These are phyloP conservation scores for Siphamia tubifer DNA, from an alignment of 2,113 vertebrate species.

Conservation along the genomic window DNA sequence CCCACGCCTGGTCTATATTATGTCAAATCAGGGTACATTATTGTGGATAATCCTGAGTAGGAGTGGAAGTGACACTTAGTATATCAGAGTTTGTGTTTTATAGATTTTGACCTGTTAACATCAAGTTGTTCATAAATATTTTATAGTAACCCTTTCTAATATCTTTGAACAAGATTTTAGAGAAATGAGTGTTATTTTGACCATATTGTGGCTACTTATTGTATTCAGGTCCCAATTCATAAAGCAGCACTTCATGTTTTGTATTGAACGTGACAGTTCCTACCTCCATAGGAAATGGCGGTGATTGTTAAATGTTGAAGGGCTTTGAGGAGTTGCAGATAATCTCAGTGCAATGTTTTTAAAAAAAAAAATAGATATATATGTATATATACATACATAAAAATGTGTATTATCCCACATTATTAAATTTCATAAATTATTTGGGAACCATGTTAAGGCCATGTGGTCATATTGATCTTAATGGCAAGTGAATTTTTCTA, in stretches of 20 bases:
- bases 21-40: constrained; percentile 59
- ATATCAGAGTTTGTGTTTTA: constrained; percentile 20
- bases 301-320: constrained; percentile 63
- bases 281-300: constrained; percentile 67
- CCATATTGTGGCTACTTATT: background rate
- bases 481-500: constrained; percentile 64
- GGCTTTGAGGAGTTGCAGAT: constrained; percentile 50
- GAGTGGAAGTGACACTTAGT: constrained; percentile 13
- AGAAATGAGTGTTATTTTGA: too few relatives aligned
- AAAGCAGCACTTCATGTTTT: constrained; percentile 33
- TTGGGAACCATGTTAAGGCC: constrained; percentile 69
- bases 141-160: too few relatives aligned
- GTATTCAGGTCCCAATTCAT: constrained; percentile 24
- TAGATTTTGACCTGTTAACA: constrained; percentile 8
- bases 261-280: constrained; percentile 47
- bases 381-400: too few relatives aligned
- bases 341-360: constrained; percentile 55
- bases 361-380: constrained; percentile 21
- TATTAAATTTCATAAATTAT: constrained; percentile 70
- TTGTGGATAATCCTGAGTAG: constrained; percentile 37
- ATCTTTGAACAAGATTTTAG: too few relatives aligned
- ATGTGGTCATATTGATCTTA: constrained; percentile 83
- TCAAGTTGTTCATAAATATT: background rate
- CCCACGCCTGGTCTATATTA: constrained; percentile 34
- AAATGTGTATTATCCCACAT: constrained; percentile 53